These are phyloP conservation scores for Neosalanx taihuensis DNA, from an alignment of 2,797 vertebrate genomes.

Conservation along the genomic window DNA sequence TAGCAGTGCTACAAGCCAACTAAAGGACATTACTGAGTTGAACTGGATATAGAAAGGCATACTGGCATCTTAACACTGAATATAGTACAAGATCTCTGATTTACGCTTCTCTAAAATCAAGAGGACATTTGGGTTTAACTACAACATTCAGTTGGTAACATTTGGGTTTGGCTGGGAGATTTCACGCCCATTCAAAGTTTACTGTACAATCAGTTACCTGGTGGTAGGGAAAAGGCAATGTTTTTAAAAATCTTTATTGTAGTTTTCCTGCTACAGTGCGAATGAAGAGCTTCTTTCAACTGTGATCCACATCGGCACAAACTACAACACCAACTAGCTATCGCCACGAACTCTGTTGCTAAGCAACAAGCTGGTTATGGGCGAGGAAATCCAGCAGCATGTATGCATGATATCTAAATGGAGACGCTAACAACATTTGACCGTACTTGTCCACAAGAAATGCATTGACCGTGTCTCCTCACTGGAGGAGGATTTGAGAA, in stretches of 20 bases:
- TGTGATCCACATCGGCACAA: too few species aligned
- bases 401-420: too few species aligned
- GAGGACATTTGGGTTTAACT: neutral
- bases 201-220: slow-evolving; percentile 19
- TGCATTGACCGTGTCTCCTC: too few species aligned
- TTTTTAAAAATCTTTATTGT: neutral
- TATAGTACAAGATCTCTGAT: slow-evolving; percentile 20
- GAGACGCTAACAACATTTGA: too few species aligned
- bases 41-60: slow-evolving; percentile 45
- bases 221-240: slow-evolving; percentile 16
- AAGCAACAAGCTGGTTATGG: neutral
- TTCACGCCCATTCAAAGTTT: neutral
- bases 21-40: slow-evolving; percentile 35
- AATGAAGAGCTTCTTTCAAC: too few species aligned
- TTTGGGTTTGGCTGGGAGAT: neutral
- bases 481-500: neutral
- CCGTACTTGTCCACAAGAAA: too few species aligned
- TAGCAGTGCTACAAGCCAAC: slow-evolving; percentile 44
- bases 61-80: slow-evolving; percentile 40
- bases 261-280: neutral
- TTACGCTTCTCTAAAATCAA: neutral
- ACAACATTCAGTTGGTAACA: neutral
- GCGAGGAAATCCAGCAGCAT: neutral
- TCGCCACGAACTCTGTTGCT: neutral
- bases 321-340: neutral